A percentile compares a stretch with the other conserved stretches of the same genome.
phyloP scores from a whole-genome alignment of 2,113 vertebrate genomes.

The Catharus minimus region DNA sequence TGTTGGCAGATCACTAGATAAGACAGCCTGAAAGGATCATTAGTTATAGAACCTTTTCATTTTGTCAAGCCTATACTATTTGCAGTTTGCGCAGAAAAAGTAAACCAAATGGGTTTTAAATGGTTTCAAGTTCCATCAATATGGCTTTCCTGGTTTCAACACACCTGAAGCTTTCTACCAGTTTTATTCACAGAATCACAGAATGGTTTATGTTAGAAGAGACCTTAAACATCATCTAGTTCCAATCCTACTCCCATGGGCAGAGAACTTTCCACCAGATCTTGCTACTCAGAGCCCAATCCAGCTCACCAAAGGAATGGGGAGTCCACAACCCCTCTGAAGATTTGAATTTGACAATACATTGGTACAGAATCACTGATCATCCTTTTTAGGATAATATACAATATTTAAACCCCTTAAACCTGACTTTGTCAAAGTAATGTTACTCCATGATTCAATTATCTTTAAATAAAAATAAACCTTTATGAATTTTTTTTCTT shows the following conservation, averaged over 20 bases:
- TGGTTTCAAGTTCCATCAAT: neutral
- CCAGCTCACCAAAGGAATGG: neutral
- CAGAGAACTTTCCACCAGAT: neutral
- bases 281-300: neutral
- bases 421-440: neutral
- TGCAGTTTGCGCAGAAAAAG: neutral
- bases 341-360: neutral
- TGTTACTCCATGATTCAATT: neutral
- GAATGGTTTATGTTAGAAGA: neutral
- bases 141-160: neutral
- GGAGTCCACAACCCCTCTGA: neutral
- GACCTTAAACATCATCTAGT: neutral
- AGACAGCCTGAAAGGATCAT: neutral
- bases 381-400: neutral
- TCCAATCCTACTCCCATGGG: too few species aligned
- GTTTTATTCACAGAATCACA: neutral
- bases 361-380: neutral
- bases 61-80: neutral
- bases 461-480: neutral
- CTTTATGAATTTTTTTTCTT: neutral
- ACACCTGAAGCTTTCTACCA: fast-evolving
- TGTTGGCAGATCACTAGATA: neutral
- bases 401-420: neutral
- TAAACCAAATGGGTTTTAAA: neutral
- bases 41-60: neutral